These are phyloP conservation scores for Neomonachus schauinslandi DNA, from an alignment of 2,113 vertebrate species.

Conservation along the genomic window DNA sequence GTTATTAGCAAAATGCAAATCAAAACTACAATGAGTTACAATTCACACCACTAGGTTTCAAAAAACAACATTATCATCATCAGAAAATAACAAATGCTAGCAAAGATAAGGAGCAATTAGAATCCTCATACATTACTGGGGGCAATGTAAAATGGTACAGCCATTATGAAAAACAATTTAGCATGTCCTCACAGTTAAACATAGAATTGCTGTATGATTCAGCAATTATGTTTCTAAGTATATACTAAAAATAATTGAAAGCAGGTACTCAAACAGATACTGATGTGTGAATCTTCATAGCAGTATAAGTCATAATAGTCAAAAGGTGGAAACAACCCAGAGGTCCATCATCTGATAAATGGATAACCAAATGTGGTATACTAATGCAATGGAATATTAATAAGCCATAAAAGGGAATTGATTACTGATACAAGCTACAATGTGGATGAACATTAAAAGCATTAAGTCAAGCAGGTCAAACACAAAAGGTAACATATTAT, in stretches of 20 bases:
- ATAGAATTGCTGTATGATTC: background rate
- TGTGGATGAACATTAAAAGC: background rate
- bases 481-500: background rate
- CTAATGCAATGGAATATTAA: background rate
- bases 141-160: background rate
- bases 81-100: background rate
- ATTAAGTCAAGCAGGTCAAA: background rate
- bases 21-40: background rate
- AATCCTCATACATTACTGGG: background rate
- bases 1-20: background rate
- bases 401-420: background rate
- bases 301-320: background rate
- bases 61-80: no score
- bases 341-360: background rate
- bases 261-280: background rate
- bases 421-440: background rate
- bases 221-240: background rate
- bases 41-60: background rate
- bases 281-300: background rate
- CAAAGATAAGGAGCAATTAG: background rate
- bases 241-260: background rate
- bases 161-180: background rate
- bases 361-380: background rate
- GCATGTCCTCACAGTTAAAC: background rate
- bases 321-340: background rate